These are phyloP conservation scores for Denticeps clupeoides DNA, from an alignment of 2,797 vertebrate species.

Conservation along the genomic window DNA sequence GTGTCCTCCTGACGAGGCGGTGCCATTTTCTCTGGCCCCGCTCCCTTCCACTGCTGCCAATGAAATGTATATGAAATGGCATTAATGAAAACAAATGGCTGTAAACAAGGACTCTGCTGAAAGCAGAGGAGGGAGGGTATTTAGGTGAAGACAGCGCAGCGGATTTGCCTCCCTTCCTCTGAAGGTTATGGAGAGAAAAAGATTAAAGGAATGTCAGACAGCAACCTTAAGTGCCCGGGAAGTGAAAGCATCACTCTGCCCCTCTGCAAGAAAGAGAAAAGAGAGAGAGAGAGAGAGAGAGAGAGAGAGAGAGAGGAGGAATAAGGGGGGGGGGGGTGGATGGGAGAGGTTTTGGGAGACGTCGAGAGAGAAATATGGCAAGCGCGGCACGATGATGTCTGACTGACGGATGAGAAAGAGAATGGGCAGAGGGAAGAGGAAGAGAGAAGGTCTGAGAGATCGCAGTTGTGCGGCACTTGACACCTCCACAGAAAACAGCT, in stretches of 20 bases:
- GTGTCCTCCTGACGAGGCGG: no score
- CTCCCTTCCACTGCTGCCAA: constrained; percentile 15
- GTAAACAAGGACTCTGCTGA: constrained; percentile 28
- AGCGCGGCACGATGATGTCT: not conserved
- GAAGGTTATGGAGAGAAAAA: constrained; percentile 58
- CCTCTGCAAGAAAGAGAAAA: constrained; percentile 30
- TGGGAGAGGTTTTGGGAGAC: constrained; percentile 24
- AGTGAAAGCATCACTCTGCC: constrained; percentile 37
- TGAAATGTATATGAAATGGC: constrained; percentile 32
- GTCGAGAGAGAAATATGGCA: constrained; percentile 37
- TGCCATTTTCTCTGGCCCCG: constrained; percentile 21
- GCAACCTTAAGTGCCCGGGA: constrained; percentile 44
- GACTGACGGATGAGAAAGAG: constrained; percentile 24
- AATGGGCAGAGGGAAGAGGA: constrained; percentile 40
- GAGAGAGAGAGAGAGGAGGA: constrained; percentile 13
- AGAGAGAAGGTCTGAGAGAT: constrained; percentile 32
- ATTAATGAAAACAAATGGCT: constrained; percentile 56
- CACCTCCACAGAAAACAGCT: constrained; percentile 64
- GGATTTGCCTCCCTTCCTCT: constrained; percentile 34
- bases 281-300: not conserved
- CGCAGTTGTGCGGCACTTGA: constrained; percentile 61
- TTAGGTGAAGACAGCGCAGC: constrained; percentile 39
- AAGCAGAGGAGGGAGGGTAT: constrained; percentile 12
- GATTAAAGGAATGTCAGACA: constrained; percentile 59
- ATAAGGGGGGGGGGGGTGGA: constrained; percentile 8